These are phyloP conservation scores for Siphlonurus alternatus DNA, from an alignment of 2,888 invertebrate genomes.

Conservation along the genomic window DNA sequence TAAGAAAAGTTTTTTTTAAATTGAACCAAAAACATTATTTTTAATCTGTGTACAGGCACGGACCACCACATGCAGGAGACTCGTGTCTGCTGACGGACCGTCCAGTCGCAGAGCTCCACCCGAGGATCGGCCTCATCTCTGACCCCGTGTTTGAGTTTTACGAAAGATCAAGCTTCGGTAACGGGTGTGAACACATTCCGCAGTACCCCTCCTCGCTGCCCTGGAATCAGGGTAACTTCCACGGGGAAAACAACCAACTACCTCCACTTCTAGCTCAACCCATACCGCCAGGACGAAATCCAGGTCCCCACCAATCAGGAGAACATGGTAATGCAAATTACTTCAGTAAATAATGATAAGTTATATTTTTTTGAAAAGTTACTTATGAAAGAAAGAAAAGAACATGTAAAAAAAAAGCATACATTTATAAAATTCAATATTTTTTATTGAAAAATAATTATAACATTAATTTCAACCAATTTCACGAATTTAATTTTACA, in stretches of 20 bases:
- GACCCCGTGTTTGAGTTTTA: slow-evolving; percentile 57
- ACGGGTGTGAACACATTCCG: slow-evolving; percentile 59
- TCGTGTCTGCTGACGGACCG: slow-evolving; percentile 61
- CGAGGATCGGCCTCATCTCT: slow-evolving; percentile 35
- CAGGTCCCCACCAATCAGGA: background rate
- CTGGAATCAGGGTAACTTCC: background rate
- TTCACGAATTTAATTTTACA: no score
- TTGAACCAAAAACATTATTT: no score
- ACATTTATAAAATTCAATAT: no score
- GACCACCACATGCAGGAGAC: slow-evolving; percentile 43
- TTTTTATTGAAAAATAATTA: no score
- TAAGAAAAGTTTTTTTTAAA: no score
- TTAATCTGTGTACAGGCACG: slow-evolving; percentile 42
- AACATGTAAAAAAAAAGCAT: no score
- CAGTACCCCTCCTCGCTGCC: slow-evolving; percentile 5
- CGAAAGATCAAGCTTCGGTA: slow-evolving; percentile 62
- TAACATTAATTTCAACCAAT: no score
- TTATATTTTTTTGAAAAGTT: no score
- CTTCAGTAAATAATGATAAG: no score
- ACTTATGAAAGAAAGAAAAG: no score
- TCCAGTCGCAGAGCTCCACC: slow-evolving; percentile 45
- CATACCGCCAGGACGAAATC: background rate
- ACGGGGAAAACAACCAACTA: background rate
- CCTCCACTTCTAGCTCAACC: slow-evolving; percentile 1
- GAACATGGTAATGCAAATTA: background rate